These are phyloP conservation scores for Pseudococcus longispinus DNA, from an alignment of 2,888 invertebrate species.

Conservation along the genomic window DNA sequence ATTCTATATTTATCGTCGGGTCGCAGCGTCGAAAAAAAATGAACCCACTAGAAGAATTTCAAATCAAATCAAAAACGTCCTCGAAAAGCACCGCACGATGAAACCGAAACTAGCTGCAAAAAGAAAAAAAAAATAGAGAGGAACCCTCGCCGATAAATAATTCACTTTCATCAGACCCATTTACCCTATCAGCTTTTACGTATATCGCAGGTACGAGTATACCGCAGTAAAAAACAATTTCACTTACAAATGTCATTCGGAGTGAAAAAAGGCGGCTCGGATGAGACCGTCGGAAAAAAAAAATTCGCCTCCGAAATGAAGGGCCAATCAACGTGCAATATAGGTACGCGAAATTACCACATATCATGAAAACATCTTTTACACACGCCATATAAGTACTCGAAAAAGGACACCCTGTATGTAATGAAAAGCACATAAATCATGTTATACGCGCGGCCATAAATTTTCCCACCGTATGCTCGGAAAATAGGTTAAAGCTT, in stretches of 20 bases:
- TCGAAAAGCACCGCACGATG: neutral
- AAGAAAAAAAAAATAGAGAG: no score
- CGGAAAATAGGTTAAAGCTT: conserved; percentile 19
- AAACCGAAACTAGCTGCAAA: neutral
- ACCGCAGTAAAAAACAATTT: neutral
- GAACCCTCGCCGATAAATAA: neutral
- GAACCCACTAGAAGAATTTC: neutral
- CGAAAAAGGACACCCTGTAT: conserved; percentile 1
- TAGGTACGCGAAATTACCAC: conserved; percentile 8
- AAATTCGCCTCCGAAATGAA: neutral
- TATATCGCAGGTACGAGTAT: no score
- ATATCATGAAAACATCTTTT: conserved; percentile 28
- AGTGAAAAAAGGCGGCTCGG: neutral
- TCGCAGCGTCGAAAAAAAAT: neutral
- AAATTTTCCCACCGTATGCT: conserved; percentile 5
- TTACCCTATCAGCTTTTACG: neutral
- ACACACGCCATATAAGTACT: conserved; percentile 22
- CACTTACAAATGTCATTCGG: conserved; percentile 13
- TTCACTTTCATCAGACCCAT: neutral
- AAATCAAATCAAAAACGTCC: neutral
- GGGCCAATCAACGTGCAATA: conserved; percentile 10
- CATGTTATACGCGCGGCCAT: conserved; percentile 8
- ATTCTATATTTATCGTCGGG: neutral
- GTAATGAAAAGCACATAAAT: conserved; percentile 19
- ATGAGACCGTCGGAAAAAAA: neutral